phyloP scores from a whole-genome alignment of 2,113 vertebrate species.

The Casuarius casuarius region DNA sequence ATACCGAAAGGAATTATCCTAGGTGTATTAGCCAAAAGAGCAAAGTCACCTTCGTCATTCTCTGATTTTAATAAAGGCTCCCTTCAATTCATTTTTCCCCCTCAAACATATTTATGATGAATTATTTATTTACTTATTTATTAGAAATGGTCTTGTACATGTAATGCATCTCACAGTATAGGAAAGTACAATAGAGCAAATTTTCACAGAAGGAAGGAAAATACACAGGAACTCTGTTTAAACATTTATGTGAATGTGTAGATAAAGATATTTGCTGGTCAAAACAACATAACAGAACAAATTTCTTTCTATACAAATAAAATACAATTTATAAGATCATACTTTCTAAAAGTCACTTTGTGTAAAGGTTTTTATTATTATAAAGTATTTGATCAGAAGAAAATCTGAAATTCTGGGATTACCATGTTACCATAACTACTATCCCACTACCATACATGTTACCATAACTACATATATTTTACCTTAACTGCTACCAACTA shows the following conservation, averaged over 20 bases:
- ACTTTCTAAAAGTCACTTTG: background rate
- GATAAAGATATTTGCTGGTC: background rate
- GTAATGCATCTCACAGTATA: background rate
- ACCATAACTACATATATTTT: background rate
- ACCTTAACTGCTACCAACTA: background rate
- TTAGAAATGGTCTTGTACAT: background rate
- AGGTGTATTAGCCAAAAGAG: slow-evolving; percentile 53
- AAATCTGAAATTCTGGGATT: background rate
- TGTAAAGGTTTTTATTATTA: background rate
- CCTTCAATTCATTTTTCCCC: background rate
- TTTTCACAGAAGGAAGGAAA: background rate
- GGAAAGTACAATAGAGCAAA: background rate
- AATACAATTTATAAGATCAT: background rate
- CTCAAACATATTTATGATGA: background rate
- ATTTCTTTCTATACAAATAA: background rate
- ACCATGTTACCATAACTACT: background rate
- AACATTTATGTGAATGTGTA: background rate
- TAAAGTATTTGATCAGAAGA: background rate
- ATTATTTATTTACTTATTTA: background rate
- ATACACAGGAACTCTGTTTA: background rate
- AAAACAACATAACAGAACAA: background rate
- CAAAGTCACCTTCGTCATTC: slow-evolving; percentile 43
- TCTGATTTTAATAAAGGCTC: background rate
- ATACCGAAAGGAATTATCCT: slow-evolving; percentile 49
- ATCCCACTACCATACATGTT: background rate